A percentile compares a stretch with the other conserved stretches of the same genome.
phyloP scores from a whole-genome alignment of 2,113 vertebrate genomes.

The Engystomops pustulosus region DNA sequence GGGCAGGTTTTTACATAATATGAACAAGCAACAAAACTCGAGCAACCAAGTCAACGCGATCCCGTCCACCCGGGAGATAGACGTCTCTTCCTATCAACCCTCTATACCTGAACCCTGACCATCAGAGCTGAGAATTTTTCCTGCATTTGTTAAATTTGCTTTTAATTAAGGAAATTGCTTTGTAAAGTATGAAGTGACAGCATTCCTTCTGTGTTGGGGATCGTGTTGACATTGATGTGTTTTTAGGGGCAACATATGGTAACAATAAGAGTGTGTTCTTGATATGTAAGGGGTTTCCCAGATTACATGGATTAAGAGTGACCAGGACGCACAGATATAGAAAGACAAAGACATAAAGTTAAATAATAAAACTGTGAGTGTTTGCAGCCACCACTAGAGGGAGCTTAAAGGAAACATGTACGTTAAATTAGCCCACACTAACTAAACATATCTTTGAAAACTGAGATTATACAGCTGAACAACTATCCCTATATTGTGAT shows the following conservation, averaged over 20 bases:
- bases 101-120: not conserved
- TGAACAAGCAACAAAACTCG: constrained; percentile 17
- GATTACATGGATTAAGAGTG: not conserved
- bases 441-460: too few relatives aligned
- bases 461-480: too few relatives aligned
- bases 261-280: not conserved
- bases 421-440: too few relatives aligned
- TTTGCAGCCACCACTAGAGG: too few relatives aligned
- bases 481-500: too few relatives aligned
- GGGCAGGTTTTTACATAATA: constrained; percentile 14
- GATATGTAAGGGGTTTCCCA: too few relatives aligned
- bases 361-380: too few relatives aligned
- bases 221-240: not conserved
- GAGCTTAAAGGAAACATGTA: too few relatives aligned
- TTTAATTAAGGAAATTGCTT: too few relatives aligned
- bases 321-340: too few relatives aligned
- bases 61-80: not conserved
- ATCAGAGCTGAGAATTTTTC: not conserved
- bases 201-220: not conserved
- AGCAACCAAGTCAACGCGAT: not conserved
- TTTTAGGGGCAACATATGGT: not conserved
- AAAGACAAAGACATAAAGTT: too few relatives aligned
- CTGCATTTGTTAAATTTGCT: not conserved
- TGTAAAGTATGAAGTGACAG: not conserved
- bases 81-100: constrained; percentile 15